A percentile compares a stretch with the other conserved stretches of the same genome.
Conservation (phyloP, 2,888 invertebrate genomes). For the Morpho achilles region DNA sequence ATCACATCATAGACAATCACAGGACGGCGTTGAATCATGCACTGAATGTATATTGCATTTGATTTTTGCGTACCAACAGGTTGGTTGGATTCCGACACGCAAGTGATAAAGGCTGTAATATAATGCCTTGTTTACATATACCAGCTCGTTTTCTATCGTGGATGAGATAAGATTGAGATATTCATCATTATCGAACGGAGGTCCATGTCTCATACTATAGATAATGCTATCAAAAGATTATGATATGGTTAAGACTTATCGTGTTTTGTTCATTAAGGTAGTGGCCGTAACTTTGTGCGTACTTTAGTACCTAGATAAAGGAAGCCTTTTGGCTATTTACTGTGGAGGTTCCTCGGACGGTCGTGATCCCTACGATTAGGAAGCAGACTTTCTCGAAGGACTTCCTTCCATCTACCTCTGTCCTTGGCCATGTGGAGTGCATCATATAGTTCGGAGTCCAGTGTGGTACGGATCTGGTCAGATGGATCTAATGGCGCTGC, state of each 20-base stretch:
- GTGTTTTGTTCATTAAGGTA: not conserved
- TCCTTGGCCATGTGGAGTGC: too few species aligned
- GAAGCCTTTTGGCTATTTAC: too few species aligned
- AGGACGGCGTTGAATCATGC: conserved; percentile 9
- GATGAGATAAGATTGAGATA: conserved; percentile 15
- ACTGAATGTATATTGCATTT: conserved; percentile 18
- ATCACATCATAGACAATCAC: conserved; percentile 13
- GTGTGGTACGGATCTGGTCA: too few species aligned
- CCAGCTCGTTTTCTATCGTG: conserved; percentile 10
- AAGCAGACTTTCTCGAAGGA: too few species aligned
- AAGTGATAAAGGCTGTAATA: conserved; percentile 16
- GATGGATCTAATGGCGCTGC: too few species aligned
- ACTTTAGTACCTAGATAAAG: too few species aligned
- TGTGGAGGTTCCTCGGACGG: too few species aligned
- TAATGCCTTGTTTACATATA: conserved; percentile 19
- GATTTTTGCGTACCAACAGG: conserved; percentile 13
- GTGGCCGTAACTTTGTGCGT: too few species aligned
- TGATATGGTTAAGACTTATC: not conserved
- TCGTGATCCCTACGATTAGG: too few species aligned
- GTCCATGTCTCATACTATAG: conserved; percentile 2
- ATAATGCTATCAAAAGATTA: conserved; percentile 3
- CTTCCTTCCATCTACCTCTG: too few species aligned
- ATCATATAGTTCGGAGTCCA: too few species aligned
- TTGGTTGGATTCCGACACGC: conserved; percentile 20
- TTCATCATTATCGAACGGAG: conserved; percentile 14